Evolutionary conservation across 1,140 invertebrate genomes (phyloP).

Genomic region (Dendrolimus punctatus): DNA sequence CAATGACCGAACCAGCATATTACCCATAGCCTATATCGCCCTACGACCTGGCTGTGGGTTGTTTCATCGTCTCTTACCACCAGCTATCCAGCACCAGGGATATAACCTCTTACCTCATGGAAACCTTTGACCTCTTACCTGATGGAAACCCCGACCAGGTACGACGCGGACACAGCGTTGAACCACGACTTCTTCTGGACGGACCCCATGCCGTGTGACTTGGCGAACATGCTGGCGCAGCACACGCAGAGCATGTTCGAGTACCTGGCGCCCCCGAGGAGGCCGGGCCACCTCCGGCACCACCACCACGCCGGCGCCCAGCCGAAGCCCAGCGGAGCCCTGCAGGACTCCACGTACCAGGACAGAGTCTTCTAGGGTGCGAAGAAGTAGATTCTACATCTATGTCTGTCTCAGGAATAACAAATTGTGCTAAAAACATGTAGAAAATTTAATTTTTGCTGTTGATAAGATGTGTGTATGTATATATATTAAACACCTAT

Average conservation of each 20-base stretch:
- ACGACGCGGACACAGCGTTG: conserved; percentile 92
- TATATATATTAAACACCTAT: too few relatives aligned
- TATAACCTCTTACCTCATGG: too few relatives aligned
- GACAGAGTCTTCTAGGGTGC: conserved; percentile 80
- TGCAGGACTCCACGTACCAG: conserved; percentile 80
- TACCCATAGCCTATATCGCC: too few relatives aligned
- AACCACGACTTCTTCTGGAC: conserved; percentile 99
- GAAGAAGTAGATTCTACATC: neutral
- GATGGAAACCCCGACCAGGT: conserved; percentile 30
- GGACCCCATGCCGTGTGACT: conserved; percentile 94
- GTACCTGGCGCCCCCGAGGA: conserved; percentile 88
- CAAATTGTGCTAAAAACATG: too few relatives aligned
- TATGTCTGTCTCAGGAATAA: too few relatives aligned
- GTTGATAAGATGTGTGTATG: too few relatives aligned
- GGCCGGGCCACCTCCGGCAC: conserved; percentile 79
- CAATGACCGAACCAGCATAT: too few relatives aligned
- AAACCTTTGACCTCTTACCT: too few relatives aligned
- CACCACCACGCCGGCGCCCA: conserved; percentile 77
- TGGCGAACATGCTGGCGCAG: conserved; percentile 94
- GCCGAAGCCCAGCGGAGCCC: conserved; percentile 69
- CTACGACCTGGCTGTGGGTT: too few relatives aligned
- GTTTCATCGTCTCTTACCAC: too few relatives aligned
- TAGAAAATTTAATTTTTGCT: too few relatives aligned
- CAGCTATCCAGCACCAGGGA: too few relatives aligned
- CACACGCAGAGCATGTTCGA: conserved; percentile 98